Base-by-base conservation (phyloP, 2,113 vertebrate genomes). In the Gorsachius goisagi region DNA sequence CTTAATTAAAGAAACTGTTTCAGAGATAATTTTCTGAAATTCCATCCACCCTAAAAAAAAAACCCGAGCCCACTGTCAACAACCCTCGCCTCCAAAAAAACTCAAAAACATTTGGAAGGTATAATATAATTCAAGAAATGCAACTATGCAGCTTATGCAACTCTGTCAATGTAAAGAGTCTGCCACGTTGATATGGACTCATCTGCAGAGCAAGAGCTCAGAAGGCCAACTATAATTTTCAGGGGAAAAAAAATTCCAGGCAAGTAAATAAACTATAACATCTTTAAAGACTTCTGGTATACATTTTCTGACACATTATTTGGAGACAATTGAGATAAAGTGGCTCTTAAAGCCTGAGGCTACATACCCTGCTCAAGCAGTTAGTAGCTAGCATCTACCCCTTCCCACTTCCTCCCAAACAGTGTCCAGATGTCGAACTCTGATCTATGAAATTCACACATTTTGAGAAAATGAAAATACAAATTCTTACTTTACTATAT, bases 21-120 rank as follows among this genome's bases (percentile, higher is more conserved):
- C 37, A 50, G 24, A 79, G 24, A 23, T 35, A 52, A 84, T 35
- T 15, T 47, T 85, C 62, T 63, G 55, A 45, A 80, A 80, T 45
- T 63, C 41, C 15, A 33, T 14, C 13, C 10, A 44, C 33, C 12
- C 14, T 26, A 23, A 63, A 85, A 72, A 71, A 49, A 21, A 47
- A 47, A 59, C 4, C 0, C 16, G 41, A 45, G 45, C 18, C 4
- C 9, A 56, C 79, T 73, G 21, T 23, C 44, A 85, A 78, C 11
- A 56, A 56, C 3, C 6, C 3, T 3, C 18, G 14, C 7, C 3
- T 11, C 49, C 8, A 1, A 2, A 2, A 28, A 73, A 58, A 37
- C 7, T 1, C 8, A 26, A 13, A 53, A 78, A 56, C 6, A 58
- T 56, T 52, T 84, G 44, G 21, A 72, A 79, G 21, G 7, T 45